Percentiles rank a stretch among this genome's conserved stretches.
Evolutionary conservation across 2,113 vertebrate species (phyloP).

Genomic region (Naja naja): DNA sequence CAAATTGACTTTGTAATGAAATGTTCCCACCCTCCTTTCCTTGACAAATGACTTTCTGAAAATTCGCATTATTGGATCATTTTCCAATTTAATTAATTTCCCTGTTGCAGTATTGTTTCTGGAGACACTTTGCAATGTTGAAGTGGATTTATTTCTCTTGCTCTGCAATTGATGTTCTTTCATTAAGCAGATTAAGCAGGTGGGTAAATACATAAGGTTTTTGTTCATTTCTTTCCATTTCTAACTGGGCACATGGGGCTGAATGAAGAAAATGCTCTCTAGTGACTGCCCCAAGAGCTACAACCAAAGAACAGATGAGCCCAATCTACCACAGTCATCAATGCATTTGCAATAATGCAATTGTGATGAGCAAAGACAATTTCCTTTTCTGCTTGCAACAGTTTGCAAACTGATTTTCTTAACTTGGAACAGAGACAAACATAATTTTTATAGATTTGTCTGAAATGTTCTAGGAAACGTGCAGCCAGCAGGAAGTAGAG

Average conservation of each 20-base stretch:
- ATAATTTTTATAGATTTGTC: not conserved
- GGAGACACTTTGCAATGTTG: not conserved
- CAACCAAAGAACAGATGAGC: fast-evolving
- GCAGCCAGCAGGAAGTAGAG: not conserved
- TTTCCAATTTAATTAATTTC: constrained; percentile 44
- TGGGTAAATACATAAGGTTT: not conserved
- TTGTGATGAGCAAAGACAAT: not conserved
- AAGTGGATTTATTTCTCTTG: not conserved
- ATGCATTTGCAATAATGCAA: too few species aligned
- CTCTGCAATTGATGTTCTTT: not conserved
- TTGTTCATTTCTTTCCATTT: not conserved
- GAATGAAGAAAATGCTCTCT: not conserved
- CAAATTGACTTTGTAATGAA: constrained; percentile 39
- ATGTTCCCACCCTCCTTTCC: constrained; percentile 30
- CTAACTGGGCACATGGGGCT: not conserved
- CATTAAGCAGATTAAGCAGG: constrained; percentile 11
- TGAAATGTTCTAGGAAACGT: not conserved
- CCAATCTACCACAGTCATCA: not conserved
- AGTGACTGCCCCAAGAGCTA: not conserved
- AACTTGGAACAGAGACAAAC: not conserved
- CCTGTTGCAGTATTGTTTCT: constrained; percentile 5
- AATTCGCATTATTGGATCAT: constrained; percentile 8
- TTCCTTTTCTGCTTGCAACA: not conserved
- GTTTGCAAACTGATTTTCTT: not conserved
- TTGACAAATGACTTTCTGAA: constrained; percentile 27